phyloP scores from a whole-genome alignment of 2,113 vertebrate species.

The Tachysurus fulvidraco region DNA sequence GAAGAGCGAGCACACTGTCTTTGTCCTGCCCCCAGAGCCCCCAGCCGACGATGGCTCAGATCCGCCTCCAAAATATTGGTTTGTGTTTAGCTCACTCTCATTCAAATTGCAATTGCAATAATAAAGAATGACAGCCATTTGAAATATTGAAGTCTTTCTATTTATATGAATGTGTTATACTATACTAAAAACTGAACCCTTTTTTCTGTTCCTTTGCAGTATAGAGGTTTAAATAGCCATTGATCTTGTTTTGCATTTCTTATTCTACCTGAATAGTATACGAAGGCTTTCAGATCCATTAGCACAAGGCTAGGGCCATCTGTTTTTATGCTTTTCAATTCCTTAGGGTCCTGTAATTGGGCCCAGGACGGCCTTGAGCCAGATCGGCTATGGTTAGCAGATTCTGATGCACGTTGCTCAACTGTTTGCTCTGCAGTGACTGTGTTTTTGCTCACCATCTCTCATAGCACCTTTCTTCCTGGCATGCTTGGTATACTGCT shows the following conservation, averaged over 20 bases:
- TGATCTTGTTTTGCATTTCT: background rate
- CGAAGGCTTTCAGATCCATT: background rate
- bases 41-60: slow-evolving; percentile 72
- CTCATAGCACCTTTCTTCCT: background rate
- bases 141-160: background rate
- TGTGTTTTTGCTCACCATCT: background rate
- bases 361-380: background rate
- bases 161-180: background rate
- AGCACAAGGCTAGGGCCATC: background rate
- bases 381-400: background rate
- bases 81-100: background rate
- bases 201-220: background rate
- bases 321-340: slow-evolving; percentile 9
- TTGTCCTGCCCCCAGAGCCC: slow-evolving; percentile 91
- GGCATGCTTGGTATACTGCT: background rate
- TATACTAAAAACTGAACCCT: background rate
- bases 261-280: background rate
- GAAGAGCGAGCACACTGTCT: slow-evolving; percentile 90
- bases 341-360: background rate
- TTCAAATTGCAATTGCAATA: background rate
- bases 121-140: background rate
- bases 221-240: background rate
- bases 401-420: background rate
- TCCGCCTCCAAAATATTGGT: slow-evolving; percentile 81
- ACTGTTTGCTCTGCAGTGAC: background rate